Evolutionary conservation across 2,888 invertebrate genomes (phyloP), one percentile per base, ranked within the genome.

Genomic region (Abrostola triplasia): DNA sequence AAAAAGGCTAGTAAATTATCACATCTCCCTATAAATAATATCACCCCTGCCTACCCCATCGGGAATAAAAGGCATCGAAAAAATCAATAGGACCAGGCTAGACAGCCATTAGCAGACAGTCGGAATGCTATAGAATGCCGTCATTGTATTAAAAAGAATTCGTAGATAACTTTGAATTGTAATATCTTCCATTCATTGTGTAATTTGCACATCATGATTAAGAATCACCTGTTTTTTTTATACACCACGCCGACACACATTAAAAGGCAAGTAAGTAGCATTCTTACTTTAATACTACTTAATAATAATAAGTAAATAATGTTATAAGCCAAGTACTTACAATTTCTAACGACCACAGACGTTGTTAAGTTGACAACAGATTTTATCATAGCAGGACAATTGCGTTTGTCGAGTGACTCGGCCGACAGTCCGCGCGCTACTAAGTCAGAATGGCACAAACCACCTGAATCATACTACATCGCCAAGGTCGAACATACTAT

Each of bases 301-400:
- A 12, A 12, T 42, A 12, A 6, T 42, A n/a, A 6, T 11, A 41
- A 0, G 5, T 10, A 41, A 11, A 11, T 41, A 2, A 53, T 36
- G 4, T 36, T 59, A 41, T 5, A 0, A 13, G 35, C 11, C 6
- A 35, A 8, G n/a, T 73, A 91, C 91, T 91, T 81, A 91, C 91
- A 74, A 67, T 84, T 82, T 75, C 70, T 86, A n/a, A 68, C 64
- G 41, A 80, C 60, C 44, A 83, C 65, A 51, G 78, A 77, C 50
- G 80, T 77, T 48, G 80, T 75, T 64, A 88, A 70, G 40, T 77
- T 79, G 64, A 78, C 75, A 57, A 91, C 61, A 51, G 83, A 84
- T 79, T 87, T 90, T 77, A 91, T 76, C 91, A 92, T 91, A 76
- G 81, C 85, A 80, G 55, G 36, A 47, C 44, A 10, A 51, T 54